Conservation (phyloP, 2,888 invertebrate genomes). For the Conchocele bisecta region DNA sequence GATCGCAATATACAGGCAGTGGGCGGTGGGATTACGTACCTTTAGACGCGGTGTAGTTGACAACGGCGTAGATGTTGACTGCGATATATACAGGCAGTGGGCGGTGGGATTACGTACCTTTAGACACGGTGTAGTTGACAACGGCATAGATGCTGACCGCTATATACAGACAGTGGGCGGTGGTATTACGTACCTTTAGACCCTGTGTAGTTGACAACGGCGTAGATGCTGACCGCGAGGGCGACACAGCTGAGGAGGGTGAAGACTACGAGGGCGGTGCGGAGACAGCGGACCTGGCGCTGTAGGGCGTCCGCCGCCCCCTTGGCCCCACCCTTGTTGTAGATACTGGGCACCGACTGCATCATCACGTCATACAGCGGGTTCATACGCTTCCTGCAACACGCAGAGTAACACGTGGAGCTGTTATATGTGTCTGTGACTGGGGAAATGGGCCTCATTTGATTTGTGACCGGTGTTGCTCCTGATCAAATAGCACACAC, state of each 20-base stretch:
- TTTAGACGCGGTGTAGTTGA: no score
- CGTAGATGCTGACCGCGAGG: conserved; percentile 45
- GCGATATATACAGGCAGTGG: no score
- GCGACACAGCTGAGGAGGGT: conserved; percentile 40
- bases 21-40: no score
- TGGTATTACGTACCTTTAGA: conserved; percentile 27
- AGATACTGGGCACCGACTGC: conserved; percentile 58
- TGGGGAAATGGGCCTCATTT: no score
- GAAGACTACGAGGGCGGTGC: conserved; percentile 37
- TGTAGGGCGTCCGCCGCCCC: conserved; percentile 19
- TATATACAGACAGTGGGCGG: no score
- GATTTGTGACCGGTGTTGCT: no score
- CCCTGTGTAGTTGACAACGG: conserved; percentile 28
- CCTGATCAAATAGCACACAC: no score
- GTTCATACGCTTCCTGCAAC: conserved; percentile 57
- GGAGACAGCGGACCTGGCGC: conserved; percentile 43
- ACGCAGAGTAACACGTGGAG: no score
- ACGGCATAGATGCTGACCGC: conserved; percentile 42
- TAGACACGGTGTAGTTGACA: conserved; percentile 12
- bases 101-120: no score
- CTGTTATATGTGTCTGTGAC: no score
- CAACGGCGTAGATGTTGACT: no score
- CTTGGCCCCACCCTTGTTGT: conserved; percentile 33
- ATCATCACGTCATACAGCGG: conserved; percentile 58
- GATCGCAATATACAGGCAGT: no score